Evolutionary conservation across 2,113 vertebrate genomes (phyloP).

Genomic region (Notothenia coriiceps): DNA sequence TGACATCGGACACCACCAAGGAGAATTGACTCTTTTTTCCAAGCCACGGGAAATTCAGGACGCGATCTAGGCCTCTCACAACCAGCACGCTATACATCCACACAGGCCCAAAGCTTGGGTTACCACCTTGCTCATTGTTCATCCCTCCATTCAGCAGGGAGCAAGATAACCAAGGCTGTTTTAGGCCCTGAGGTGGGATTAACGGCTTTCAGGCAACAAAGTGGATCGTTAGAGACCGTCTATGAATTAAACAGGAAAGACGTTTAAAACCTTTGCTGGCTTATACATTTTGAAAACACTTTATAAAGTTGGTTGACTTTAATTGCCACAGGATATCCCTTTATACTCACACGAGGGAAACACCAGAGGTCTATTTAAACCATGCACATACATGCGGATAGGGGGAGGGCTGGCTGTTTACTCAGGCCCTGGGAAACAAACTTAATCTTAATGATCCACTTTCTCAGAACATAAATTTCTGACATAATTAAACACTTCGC

Average conservation of each 20-base stretch:
- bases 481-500: slow-evolving; percentile 76
- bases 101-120: slow-evolving; percentile 70
- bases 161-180: slow-evolving; percentile 67
- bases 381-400: background rate
- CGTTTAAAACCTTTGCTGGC: slow-evolving; percentile 19
- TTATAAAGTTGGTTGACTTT: slow-evolving; percentile 12
- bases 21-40: slow-evolving; percentile 67
- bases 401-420: slow-evolving; percentile 24
- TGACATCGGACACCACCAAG: slow-evolving; percentile 70
- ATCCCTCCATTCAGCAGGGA: slow-evolving; percentile 60
- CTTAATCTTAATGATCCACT: slow-evolving; percentile 49
- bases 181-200: slow-evolving; percentile 71
- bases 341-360: slow-evolving; percentile 4
- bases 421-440: slow-evolving; percentile 55
- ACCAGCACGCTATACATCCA: slow-evolving; percentile 72
- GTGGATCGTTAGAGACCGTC: slow-evolving; percentile 31
- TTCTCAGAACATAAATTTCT: slow-evolving; percentile 75
- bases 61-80: slow-evolving; percentile 71
- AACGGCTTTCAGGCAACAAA: slow-evolving; percentile 53
- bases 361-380: background rate
- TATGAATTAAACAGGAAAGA: slow-evolving; percentile 50
- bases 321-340: background rate
- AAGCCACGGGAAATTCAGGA: slow-evolving; percentile 70
- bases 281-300: slow-evolving; percentile 20
- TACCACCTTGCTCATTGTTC: slow-evolving; percentile 77